Percentiles rank a stretch among this genome's conserved stretches.
phyloP scores from a whole-genome alignment of 2,797 vertebrate species.

The Huso huso region DNA sequence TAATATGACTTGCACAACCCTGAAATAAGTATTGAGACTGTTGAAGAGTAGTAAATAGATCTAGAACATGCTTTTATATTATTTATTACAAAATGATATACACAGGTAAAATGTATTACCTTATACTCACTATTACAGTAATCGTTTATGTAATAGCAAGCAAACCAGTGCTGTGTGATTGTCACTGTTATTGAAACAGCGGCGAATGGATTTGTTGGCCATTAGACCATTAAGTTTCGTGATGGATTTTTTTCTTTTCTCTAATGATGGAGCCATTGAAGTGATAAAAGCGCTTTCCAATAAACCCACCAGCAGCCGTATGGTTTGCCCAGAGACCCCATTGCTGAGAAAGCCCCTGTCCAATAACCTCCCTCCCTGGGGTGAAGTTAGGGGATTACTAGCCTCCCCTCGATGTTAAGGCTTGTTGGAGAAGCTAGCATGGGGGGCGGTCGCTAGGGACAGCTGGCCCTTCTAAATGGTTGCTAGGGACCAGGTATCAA shows the following conservation, averaged over 20 bases:
- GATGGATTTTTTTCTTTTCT: slow-evolving; percentile 60
- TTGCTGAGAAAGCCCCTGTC: slow-evolving; percentile 68
- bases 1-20: no score
- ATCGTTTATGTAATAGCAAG: no score
- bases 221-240: no score
- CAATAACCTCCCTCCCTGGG: slow-evolving; percentile 77
- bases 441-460: slow-evolving; percentile 80
- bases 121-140: no score
- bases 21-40: no score
- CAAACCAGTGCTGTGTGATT: no score
- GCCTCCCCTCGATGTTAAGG: slow-evolving; percentile 78
- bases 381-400: slow-evolving; percentile 81
- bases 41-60: no score
- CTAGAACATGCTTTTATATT: no score
- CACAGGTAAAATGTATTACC: no score
- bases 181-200: no score
- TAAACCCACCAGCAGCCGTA: slow-evolving; percentile 44
- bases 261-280: slow-evolving; percentile 32
- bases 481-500: slow-evolving; percentile 97
- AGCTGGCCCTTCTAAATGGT: slow-evolving; percentile 81
- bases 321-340: slow-evolving; percentile 48
- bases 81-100: no score
- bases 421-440: slow-evolving; percentile 63
- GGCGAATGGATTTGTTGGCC: no score
- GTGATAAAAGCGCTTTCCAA: slow-evolving; percentile 37